phyloP scores from a whole-genome alignment of 2,888 invertebrate genomes.

The Drosophila borealis region DNA sequence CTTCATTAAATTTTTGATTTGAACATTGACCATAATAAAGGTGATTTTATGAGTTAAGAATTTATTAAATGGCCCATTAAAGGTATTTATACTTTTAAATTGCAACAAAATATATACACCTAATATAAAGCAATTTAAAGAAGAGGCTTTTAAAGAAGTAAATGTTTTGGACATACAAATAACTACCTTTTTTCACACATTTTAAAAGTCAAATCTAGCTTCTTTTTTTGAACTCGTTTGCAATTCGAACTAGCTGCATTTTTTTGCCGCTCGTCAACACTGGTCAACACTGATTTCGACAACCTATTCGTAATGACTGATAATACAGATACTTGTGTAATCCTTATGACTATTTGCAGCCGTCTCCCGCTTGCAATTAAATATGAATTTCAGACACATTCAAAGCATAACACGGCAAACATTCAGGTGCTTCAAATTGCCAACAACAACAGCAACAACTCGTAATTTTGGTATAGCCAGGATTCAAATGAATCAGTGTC shows the following conservation, averaged over 20 bases:
- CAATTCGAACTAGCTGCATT: not conserved
- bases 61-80: no score
- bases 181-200: no score
- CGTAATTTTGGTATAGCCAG: conserved; percentile 22
- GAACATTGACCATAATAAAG: no score
- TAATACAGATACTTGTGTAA: conserved; percentile 24
- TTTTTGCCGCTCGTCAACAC: conserved; percentile 3
- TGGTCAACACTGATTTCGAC: conserved; percentile 5
- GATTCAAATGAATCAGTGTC: conserved; percentile 33
- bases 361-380: conserved; percentile 22
- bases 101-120: no score
- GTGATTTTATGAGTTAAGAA: no score
- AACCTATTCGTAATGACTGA: conserved; percentile 10
- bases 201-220: no score
- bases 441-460: conserved; percentile 19
- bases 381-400: conserved; percentile 66
- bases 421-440: conserved; percentile 44
- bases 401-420: conserved; percentile 57
- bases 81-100: no score
- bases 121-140: no score
- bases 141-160: no score
- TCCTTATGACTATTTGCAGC: conserved; percentile 59
- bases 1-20: no score
- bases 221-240: no score
- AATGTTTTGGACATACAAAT: no score